Conservation (phyloP, 2,888 invertebrate species). For the Nasonovia ribisnigri region DNA sequence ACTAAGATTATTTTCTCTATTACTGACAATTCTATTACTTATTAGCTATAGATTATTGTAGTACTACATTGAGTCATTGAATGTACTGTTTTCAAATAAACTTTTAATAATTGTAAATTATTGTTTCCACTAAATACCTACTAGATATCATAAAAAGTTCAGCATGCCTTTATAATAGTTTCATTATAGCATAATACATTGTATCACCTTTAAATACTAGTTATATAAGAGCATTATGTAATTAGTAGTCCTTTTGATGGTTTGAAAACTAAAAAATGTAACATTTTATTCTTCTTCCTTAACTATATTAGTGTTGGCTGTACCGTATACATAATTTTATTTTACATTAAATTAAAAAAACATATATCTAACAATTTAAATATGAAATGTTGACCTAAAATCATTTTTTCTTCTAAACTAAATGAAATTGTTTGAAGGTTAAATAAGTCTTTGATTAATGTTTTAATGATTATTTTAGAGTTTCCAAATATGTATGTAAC, state of each 20-base stretch:
- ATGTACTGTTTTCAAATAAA: neutral
- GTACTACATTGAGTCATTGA: neutral
- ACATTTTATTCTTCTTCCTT: too few species aligned
- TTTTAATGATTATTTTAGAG: too few species aligned
- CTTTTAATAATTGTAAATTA: neutral
- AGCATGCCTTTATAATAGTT: neutral
- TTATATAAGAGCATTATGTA: neutral
- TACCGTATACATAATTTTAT: too few species aligned
- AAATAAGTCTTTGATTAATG: too few species aligned
- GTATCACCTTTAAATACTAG: neutral
- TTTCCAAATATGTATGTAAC: too few species aligned
- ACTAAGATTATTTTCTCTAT: neutral
- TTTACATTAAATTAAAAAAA: too few species aligned
- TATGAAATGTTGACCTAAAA: too few species aligned
- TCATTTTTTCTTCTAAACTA: too few species aligned
- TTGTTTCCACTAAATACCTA: neutral
- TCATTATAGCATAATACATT: neutral
- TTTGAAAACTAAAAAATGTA: too few species aligned
- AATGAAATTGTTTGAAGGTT: too few species aligned
- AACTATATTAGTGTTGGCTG: too few species aligned
- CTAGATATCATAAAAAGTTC: neutral
- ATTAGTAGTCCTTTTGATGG: neutral
- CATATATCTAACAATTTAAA: too few species aligned
- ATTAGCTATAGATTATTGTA: neutral
- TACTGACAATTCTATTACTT: neutral